Evolutionary conservation across 2,797 vertebrate species (phyloP).

Genomic region (Anomalospiza imberbis): DNA sequence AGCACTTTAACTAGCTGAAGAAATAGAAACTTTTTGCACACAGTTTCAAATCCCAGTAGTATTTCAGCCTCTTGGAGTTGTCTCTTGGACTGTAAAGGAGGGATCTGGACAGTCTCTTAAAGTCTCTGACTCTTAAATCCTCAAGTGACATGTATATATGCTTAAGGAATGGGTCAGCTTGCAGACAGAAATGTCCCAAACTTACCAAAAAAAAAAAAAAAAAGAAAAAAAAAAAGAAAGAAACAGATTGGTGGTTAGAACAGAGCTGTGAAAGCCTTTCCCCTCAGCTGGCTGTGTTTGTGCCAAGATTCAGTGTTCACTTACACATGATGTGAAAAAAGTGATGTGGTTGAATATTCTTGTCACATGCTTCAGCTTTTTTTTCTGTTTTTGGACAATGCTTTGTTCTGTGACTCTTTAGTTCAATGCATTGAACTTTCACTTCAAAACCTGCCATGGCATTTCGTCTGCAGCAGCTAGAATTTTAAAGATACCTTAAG

Average conservation of each 20-base stretch:
- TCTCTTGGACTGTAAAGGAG: not conserved
- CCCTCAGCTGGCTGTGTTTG: not conserved
- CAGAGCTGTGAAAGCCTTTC: not conserved
- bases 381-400: not conserved
- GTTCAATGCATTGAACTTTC: not conserved
- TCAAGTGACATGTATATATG: not conserved
- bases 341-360: not conserved
- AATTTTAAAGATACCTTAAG: not conserved
- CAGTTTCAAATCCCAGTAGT: not conserved
- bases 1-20: constrained; percentile 11
- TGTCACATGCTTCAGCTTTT: not conserved
- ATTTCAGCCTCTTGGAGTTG: constrained; percentile 27
- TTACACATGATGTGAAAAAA: not conserved
- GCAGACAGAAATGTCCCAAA: not conserved
- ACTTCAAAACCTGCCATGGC: not conserved
- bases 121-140: not conserved
- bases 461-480: not conserved
- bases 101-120: constrained; percentile 25
- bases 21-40: not conserved
- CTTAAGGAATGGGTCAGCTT: not conserved
- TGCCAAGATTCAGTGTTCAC: not conserved
- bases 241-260: not conserved
- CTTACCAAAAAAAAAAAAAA: not conserved
- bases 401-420: not conserved
- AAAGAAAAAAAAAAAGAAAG: too few relatives aligned